Conservation (phyloP, 2,797 vertebrate genomes). For the Sebastes oblongus region DNA sequence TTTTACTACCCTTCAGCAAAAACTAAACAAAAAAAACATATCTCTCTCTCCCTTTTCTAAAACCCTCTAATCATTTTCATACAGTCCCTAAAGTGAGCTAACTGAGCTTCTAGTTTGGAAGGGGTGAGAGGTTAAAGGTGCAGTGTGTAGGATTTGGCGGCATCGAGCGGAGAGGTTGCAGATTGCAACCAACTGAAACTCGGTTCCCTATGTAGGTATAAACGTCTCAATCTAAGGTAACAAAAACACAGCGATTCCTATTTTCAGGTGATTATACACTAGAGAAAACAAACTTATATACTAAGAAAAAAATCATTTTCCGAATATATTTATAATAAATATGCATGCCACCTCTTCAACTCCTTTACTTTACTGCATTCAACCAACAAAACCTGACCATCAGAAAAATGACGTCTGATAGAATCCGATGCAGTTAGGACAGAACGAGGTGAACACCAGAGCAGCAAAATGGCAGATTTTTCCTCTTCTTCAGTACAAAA, state of each 20-base stretch:
- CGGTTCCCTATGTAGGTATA: not conserved
- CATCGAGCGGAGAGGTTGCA: not conserved
- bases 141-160: not conserved
- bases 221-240: not conserved
- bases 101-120: not conserved
- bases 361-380: not conserved
- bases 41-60: not conserved
- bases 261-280: too few species aligned
- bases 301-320: not conserved
- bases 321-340: not conserved
- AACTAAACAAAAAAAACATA: not conserved
- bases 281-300: not conserved
- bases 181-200: not conserved
- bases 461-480: conserved; percentile 34
- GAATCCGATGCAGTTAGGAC: not conserved
- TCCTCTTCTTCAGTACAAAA: conserved; percentile 10
- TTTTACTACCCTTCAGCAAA: not conserved
- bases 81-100: not conserved
- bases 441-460: conserved; percentile 17
- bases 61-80: not conserved
- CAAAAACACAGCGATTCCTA: too few species aligned
- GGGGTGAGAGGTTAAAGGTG: not conserved
- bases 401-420: not conserved
- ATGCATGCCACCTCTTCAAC: not conserved
- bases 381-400: not conserved